Evolutionary conservation across 2,888 invertebrate genomes (phyloP).

Genomic region (Plebejus argus): DNA sequence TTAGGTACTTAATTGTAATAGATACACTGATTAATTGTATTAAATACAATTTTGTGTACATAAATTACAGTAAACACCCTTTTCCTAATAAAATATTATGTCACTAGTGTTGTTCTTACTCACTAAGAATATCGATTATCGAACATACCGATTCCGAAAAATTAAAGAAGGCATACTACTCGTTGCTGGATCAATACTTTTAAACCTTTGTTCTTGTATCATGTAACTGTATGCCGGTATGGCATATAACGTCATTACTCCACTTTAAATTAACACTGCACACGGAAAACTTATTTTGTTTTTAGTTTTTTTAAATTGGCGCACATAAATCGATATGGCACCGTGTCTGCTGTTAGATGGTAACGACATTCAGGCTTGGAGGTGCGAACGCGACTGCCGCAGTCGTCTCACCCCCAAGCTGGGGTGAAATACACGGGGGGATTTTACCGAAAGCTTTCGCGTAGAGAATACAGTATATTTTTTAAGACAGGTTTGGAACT

Average conservation of each 20-base stretch:
- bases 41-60: too few species aligned
- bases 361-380: constrained; percentile 71
- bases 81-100: background rate
- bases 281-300: constrained; percentile 53
- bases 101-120: background rate
- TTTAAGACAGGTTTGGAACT: background rate
- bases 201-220: constrained; percentile 73
- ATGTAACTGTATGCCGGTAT: constrained; percentile 72
- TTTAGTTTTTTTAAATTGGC: constrained; percentile 58
- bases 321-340: constrained; percentile 55
- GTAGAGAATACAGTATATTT: background rate
- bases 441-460: constrained; percentile 37
- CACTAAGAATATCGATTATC: background rate
- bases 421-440: constrained; percentile 50
- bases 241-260: constrained; percentile 80
- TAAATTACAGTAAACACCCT: too few species aligned
- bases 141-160: constrained; percentile 83
- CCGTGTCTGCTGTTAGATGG: constrained; percentile 49
- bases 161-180: constrained; percentile 83
- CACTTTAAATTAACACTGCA: constrained; percentile 67
- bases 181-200: constrained; percentile 66
- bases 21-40: too few species aligned
- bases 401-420: constrained; percentile 54
- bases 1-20: too few species aligned
- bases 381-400: constrained; percentile 61